Evolutionary conservation across 2,888 invertebrate species (phyloP).

Genomic region (Acanthoscelides obtectus): DNA sequence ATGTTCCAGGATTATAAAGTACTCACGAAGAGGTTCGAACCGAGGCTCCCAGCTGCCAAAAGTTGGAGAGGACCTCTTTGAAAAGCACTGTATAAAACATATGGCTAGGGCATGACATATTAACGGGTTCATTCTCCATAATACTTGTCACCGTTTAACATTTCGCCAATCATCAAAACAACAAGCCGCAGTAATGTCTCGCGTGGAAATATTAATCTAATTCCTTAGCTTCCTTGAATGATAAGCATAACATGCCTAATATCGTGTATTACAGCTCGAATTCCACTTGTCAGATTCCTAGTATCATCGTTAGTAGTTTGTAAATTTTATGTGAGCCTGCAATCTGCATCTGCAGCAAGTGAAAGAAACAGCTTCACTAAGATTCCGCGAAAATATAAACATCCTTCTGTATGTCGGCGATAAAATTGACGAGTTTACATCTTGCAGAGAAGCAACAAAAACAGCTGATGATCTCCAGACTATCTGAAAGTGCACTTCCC

Average conservation of each 20-base stretch:
- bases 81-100: too few relatives aligned
- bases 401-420: not conserved
- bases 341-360: not conserved
- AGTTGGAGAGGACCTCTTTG: too few relatives aligned
- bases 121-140: not conserved
- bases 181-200: not conserved
- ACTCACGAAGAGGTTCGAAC: too few relatives aligned
- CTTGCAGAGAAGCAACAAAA: not conserved
- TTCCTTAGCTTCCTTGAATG: not conserved
- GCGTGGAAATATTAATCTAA: not conserved
- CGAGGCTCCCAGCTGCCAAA: too few relatives aligned
- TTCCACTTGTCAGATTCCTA: not conserved
- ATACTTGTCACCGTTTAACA: not conserved
- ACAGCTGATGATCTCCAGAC: not conserved
- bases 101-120: not conserved
- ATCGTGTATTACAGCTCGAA: not conserved
- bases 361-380: not conserved
- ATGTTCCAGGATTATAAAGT: too few relatives aligned
- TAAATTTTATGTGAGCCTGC: not conserved
- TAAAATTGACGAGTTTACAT: not conserved
- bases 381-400: not conserved
- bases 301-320: not conserved
- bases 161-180: not conserved
- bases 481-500: not conserved
- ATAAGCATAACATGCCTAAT: not conserved